These are phyloP conservation scores for Melanotaenia duboulayi DNA, from an alignment of 2,113 vertebrate species.

Conservation along the genomic window DNA sequence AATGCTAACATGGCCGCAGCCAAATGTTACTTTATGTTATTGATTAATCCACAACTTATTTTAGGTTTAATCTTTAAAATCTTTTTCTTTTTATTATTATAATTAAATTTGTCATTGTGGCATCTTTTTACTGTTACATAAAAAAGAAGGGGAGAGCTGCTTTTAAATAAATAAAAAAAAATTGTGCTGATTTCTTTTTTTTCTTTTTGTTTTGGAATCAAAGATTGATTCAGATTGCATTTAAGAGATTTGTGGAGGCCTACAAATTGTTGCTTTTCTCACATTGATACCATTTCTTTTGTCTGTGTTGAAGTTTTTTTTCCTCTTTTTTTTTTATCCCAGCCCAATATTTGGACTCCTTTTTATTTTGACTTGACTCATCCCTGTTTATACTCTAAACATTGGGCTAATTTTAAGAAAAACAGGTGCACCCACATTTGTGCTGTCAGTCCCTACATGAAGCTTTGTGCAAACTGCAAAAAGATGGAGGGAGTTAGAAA, in stretches of 20 bases:
- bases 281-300: no score
- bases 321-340: no score
- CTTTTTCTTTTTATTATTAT: no score
- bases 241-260: background rate
- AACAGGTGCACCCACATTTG: constrained; percentile 45
- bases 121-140: no score
- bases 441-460: constrained; percentile 37
- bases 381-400: constrained; percentile 23
- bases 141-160: no score
- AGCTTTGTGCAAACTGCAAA: constrained; percentile 10
- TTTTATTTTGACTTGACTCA: constrained; percentile 34
- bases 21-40: background rate
- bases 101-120: no score
- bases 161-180: background rate
- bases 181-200: background rate
- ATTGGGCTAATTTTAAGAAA: constrained; percentile 21
- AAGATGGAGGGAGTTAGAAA: background rate
- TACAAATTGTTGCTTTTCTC: no score
- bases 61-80: no score
- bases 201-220: no score
- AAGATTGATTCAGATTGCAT: background rate
- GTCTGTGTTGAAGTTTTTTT: no score
- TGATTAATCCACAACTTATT: no score
- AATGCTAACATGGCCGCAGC: background rate
- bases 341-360: background rate